Conservation (phyloP, 2,113 vertebrate species). For the Candoia aspera region DNA sequence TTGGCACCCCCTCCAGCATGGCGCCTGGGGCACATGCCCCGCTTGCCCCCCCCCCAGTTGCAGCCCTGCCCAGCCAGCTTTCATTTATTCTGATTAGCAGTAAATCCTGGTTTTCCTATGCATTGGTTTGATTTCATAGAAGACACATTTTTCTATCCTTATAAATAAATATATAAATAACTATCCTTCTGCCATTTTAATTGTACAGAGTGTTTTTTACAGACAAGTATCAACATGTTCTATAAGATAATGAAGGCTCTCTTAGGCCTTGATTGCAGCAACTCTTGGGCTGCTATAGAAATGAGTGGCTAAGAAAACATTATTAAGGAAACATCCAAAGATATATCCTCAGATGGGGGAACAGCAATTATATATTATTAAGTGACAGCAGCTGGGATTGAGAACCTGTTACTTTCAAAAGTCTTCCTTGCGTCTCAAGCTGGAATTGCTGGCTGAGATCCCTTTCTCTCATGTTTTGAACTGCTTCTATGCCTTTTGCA, state of each 20-base stretch:
- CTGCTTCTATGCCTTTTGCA: not conserved
- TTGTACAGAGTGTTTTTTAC: constrained; percentile 28
- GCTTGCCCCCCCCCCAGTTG: too few species aligned
- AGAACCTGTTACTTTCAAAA: not conserved
- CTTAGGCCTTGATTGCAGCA: constrained; percentile 1
- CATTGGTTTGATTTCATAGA: constrained; percentile 15
- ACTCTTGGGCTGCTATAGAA: constrained; percentile 3
- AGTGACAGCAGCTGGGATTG: not conserved
- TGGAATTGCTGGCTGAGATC: not conserved
- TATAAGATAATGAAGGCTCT: not conserved
- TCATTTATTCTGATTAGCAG: not conserved
- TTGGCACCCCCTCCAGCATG: too few species aligned
- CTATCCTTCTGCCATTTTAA: not conserved
- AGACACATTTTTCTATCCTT: not conserved
- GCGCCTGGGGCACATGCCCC: too few species aligned
- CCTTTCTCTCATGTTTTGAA: not conserved
- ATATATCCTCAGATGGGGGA: not conserved
- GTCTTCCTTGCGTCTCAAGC: not conserved
- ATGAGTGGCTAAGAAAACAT: not conserved
- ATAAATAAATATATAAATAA: not conserved
- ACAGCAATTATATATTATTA: constrained; percentile 29
- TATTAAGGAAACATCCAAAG: constrained; percentile 8
- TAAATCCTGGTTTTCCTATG: not conserved
- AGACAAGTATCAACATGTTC: constrained; percentile 27
- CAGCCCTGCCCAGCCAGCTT: too few species aligned